Percentiles rank a stretch among this genome's conserved stretches.
phyloP scores from a whole-genome alignment of 2,888 invertebrate genomes.

The Clistopyga incitator region DNA sequence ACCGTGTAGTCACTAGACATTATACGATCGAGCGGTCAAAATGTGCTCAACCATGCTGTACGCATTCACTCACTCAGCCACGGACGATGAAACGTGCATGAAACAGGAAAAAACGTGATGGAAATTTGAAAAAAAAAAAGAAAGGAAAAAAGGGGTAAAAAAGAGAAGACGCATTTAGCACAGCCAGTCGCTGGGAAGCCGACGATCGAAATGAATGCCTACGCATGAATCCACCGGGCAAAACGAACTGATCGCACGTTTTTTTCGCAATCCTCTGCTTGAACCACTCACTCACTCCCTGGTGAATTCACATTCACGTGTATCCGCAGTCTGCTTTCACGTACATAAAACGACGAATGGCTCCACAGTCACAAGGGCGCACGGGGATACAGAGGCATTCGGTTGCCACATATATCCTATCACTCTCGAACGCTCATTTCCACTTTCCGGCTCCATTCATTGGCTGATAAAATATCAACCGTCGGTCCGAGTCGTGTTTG shows the following conservation, averaged over 20 bases:
- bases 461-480: constrained; percentile 81
- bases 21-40: constrained; percentile 43
- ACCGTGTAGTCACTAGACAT: constrained; percentile 11
- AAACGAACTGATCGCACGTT: constrained; percentile 18
- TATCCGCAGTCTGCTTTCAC: constrained; percentile 42
- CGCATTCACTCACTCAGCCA: constrained; percentile 25
- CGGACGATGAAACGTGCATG: constrained; percentile 25
- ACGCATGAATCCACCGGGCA: constrained; percentile 39
- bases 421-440: constrained; percentile 65
- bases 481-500: constrained; percentile 79
- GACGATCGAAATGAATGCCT: constrained; percentile 51
- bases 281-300: constrained; percentile 45
- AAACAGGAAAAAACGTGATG: constrained; percentile 21
- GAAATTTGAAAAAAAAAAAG: not conserved
- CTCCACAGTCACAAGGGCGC: not conserved
- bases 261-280: constrained; percentile 36
- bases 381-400: constrained; percentile 51
- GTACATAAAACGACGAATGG: constrained; percentile 4
- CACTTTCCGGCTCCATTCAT: constrained; percentile 71
- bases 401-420: constrained; percentile 49
- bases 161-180: constrained; percentile 26
- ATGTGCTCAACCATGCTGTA: constrained; percentile 32
- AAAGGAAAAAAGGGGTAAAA: not conserved
- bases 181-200: not conserved
- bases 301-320: constrained; percentile 52